Evolutionary conservation across 1,140 invertebrate genomes (phyloP), one percentile per base, ranked within the genome.

Genomic region (Dermatophagoides farinae): DNA sequence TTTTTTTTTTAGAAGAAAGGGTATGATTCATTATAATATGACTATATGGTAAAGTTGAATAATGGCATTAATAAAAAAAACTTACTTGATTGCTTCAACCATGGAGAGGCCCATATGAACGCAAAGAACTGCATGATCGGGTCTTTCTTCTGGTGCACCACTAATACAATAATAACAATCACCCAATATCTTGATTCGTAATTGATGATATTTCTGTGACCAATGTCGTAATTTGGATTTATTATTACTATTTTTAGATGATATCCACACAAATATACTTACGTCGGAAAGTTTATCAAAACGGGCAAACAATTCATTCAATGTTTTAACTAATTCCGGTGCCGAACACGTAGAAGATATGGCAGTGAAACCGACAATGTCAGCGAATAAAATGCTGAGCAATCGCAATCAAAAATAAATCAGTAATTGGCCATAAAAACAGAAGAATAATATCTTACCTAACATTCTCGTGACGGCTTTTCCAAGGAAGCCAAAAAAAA

Each of bases 121-220:
- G 68, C 84, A 88, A 10, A 92, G 79, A 5, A 90, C 83, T n/a
- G 88, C 89, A 73, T 95, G 90, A 71, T 95, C 88, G 0, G 83
- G 78, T 61, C 86, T 74, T 71, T 91, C 86, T 49, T 83, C 78
- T 0, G 88, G 88, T 39, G 87, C 88, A 11, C 74, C 73, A 72
- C 87, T 88, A 68, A 93, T 89, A 71, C 89, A 93, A 74, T 95
- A 93, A 73, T 95, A 93, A 72, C 89, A 93, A 72, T 93, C 90
- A 1, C 90, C 89, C 18, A 93, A 78, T 70, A 93, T 93, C 77
- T 93, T 95, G 62, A 95, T 93, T 44, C 90, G 77, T 62, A 92
- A 73, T 71, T 93, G 89, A 70, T 92, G 82, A 72, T 91, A 93
- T 80, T 88, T 89, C 84, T 83, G 70, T 39, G 39, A 31, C 31